These are phyloP conservation scores for Autographa pulchrina DNA, from an alignment of 2,888 invertebrate genomes.

Conservation along the genomic window DNA sequence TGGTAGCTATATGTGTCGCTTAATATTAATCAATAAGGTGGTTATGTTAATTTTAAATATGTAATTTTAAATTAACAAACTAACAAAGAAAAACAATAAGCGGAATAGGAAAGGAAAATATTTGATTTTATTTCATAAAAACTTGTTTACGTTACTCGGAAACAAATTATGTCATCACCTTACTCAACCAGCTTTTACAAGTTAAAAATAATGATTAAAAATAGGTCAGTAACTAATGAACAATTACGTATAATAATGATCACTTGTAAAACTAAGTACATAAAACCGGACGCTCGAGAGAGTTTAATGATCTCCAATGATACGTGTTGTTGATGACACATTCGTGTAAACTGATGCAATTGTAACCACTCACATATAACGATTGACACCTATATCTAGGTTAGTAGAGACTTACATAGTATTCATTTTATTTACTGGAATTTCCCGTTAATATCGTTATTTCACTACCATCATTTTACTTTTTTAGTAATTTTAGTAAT, in stretches of 20 bases:
- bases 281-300: neutral
- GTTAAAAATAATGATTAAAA: neutral
- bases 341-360: constrained; percentile 5
- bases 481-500: no score
- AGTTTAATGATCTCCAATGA: constrained; percentile 17
- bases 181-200: neutral
- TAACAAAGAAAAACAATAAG: no score
- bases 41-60: no score
- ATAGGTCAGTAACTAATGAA: constrained; percentile 3
- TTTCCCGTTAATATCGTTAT: neutral
- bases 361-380: neutral
- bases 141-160: neutral
- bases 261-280: neutral
- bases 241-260: neutral
- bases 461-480: no score
- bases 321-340: neutral
- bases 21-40: no score
- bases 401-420: constrained; percentile 8
- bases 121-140: no score
- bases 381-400: neutral
- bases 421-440: neutral
- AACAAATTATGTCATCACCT: neutral
- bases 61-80: no score
- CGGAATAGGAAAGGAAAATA: no score
- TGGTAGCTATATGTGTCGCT: neutral